These are phyloP conservation scores for Furnarius figulus DNA, from an alignment of 2,113 vertebrate genomes.

Conservation along the genomic window DNA sequence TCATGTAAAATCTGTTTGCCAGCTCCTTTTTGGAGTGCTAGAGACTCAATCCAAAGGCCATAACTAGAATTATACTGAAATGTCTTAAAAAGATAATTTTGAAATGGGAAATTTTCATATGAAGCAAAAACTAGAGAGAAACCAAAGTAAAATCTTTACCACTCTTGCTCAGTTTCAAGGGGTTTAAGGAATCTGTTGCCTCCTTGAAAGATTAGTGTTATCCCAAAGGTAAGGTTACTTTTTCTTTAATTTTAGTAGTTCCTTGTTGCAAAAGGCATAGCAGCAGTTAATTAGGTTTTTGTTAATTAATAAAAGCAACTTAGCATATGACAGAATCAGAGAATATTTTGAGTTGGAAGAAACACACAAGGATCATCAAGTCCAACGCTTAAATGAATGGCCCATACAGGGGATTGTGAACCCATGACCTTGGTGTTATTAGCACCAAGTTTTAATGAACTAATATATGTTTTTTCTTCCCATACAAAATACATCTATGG, in stretches of 20 bases:
- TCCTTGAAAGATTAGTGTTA: background rate
- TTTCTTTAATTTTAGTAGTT: background rate
- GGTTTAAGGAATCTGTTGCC: background rate
- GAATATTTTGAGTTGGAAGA: background rate
- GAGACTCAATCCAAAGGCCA: background rate
- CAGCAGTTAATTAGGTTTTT: background rate
- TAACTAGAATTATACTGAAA: background rate
- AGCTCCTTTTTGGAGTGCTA: background rate
- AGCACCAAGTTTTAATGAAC: background rate
- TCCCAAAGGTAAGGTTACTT: background rate
- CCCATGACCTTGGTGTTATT: background rate
- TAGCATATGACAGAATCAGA: background rate
- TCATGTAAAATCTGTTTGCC: background rate
- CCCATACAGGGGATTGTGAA: background rate
- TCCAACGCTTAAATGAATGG: background rate
- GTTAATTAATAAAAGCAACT: background rate
- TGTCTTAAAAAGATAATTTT: background rate
- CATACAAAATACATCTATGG: background rate
- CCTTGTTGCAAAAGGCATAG: background rate
- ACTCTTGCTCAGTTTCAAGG: background rate
- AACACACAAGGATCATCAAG: background rate
- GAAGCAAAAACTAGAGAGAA: background rate
- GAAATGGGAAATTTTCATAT: accelerated
- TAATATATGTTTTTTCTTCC: background rate
- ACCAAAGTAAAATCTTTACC: background rate